phyloP scores from a whole-genome alignment of 2,888 invertebrate genomes.

The Spialia ferax region DNA sequence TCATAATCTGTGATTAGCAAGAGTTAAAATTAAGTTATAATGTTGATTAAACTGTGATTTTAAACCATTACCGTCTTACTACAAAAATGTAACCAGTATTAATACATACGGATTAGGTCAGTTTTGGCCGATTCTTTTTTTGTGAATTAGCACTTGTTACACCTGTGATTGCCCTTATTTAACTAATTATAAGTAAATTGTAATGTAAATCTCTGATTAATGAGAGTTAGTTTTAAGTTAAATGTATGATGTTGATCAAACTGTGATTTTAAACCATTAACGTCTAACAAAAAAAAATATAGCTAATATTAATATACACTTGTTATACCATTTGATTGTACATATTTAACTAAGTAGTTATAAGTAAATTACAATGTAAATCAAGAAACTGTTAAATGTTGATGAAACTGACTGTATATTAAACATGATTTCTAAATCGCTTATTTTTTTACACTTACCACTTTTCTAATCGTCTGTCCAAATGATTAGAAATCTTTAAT shows the following conservation, averaged over 20 bases:
- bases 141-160: conserved; percentile 4
- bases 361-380: conserved; percentile 4
- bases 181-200: conserved; percentile 4
- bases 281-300: conserved; percentile 4
- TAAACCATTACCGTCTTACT: conserved; percentile 4
- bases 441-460: conserved; percentile 4
- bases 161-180: conserved; percentile 4
- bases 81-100: conserved; percentile 4
- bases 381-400: conserved; percentile 4
- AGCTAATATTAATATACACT: conserved; percentile 4
- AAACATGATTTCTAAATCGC: conserved; percentile 4
- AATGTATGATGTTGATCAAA: conserved; percentile 4
- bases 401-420: conserved; percentile 4
- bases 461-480: conserved; percentile 4
- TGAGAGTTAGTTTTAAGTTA: conserved; percentile 4
- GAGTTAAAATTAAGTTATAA: conserved; percentile 4
- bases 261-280: conserved; percentile 4
- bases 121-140: conserved; percentile 4
- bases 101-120: conserved; percentile 4
- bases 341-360: conserved; percentile 4
- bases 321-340: conserved; percentile 4
- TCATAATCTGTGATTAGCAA: conserved; percentile 4
- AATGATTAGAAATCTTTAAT: conserved; percentile 4
- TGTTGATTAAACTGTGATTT: conserved; percentile 4
- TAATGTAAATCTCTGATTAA: conserved; percentile 4